These are phyloP conservation scores for Eupithecia abbreviata DNA, from an alignment of 2,888 invertebrate genomes.

Conservation along the genomic window DNA sequence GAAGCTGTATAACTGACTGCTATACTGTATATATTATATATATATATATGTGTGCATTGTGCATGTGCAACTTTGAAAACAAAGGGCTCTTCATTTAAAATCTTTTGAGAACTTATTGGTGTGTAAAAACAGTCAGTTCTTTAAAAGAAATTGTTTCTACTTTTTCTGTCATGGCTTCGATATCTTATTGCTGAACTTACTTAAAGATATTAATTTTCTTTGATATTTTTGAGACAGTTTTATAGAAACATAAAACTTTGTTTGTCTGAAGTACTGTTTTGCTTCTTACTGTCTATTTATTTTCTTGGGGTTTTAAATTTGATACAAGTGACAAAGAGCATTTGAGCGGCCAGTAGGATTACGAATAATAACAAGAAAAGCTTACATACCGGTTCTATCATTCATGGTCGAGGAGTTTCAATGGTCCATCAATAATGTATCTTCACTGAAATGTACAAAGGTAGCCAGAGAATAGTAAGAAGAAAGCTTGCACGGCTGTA, in stretches of 20 bases:
- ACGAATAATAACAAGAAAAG: conserved; percentile 26
- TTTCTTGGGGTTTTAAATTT: neutral
- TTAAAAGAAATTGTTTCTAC: neutral
- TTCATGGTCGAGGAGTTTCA: conserved; percentile 50
- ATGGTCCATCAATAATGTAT: conserved; percentile 37
- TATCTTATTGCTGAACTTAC: neutral
- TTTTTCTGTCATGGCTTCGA: neutral
- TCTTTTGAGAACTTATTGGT: neutral
- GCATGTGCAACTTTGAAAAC: neutral
- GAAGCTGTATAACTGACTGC: neutral
- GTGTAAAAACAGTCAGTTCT: neutral
- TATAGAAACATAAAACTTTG: neutral
- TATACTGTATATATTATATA: neutral
- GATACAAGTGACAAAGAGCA: neutral
- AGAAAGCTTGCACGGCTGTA: neutral
- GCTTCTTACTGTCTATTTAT: neutral
- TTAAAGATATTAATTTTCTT: neutral
- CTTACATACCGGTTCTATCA: conserved; percentile 55
- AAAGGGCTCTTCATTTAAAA: neutral
- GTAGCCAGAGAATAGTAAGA: neutral
- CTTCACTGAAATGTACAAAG: neutral
- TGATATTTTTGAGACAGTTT: neutral
- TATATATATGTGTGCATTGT: neutral
- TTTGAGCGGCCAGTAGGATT: neutral
- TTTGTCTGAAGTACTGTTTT: neutral